Conservation (phyloP, 2,113 vertebrate genomes). For the Gorsachius goisagi region DNA sequence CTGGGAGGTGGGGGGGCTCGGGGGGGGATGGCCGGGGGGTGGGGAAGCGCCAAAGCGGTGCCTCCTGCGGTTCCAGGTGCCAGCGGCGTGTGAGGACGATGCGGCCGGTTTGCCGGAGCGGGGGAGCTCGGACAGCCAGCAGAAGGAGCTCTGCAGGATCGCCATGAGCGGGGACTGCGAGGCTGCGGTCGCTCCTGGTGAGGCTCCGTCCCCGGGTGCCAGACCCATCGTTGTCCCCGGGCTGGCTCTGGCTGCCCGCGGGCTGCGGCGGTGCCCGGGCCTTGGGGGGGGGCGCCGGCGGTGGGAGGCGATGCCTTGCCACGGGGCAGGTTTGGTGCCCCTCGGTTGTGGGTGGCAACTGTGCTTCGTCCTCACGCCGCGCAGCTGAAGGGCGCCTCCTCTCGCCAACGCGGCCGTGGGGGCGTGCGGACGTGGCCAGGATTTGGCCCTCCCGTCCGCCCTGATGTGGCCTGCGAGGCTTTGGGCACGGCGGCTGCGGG, state of each 20-base stretch:
- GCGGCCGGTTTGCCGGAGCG: conserved; percentile 22
- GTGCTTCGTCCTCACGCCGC: not conserved
- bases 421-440: not conserved
- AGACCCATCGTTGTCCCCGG: fast-evolving
- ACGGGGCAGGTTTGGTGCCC: not conserved
- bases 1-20: not conserved
- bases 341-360: not conserved
- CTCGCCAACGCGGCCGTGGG: too few species aligned
- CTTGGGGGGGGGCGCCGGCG: not conserved
- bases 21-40: not conserved
- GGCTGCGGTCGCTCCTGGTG: conserved; percentile 53
- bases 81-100: not conserved
- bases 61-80: conserved; percentile 60
- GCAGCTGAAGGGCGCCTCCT: not conserved
- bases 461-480: not conserved
- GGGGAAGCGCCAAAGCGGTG: not conserved
- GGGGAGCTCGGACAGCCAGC: conserved; percentile 41
- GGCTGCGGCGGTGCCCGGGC: not conserved
- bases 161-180: conserved; percentile 36
- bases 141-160: conserved; percentile 64
- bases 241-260: fast-evolving
- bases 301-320: not conserved
- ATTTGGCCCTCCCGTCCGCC: not conserved
- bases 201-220: not conserved
- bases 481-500: not conserved